These are phyloP conservation scores for Dendrolimus pini DNA, from an alignment of 2,888 invertebrate genomes.

Conservation along the genomic window DNA sequence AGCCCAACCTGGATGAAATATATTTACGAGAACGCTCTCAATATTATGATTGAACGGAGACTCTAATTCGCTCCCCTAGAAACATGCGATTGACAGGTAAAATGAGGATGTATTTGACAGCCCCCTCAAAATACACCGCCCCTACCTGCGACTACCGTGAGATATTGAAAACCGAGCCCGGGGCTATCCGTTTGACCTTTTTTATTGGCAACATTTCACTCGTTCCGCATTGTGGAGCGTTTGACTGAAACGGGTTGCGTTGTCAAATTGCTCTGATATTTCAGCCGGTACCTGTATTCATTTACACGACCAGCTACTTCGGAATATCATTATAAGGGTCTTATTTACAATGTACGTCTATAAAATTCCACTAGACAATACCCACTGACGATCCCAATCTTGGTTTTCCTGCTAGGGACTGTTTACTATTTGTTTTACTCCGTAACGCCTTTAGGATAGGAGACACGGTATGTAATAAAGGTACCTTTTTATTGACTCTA, in stretches of 20 bases:
- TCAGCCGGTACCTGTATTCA: conserved; percentile 41
- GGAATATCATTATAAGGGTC: conserved; percentile 36
- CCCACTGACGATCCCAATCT: neutral
- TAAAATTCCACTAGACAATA: neutral
- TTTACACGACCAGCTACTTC: conserved; percentile 40
- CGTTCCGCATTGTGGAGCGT: conserved; percentile 60
- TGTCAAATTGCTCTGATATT: conserved; percentile 64
- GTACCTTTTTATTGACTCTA: too few relatives aligned
- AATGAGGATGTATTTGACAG: conserved; percentile 56
- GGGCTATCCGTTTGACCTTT: conserved; percentile 63
- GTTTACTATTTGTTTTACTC: neutral
- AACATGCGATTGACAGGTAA: conserved; percentile 51
- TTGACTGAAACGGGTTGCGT: conserved; percentile 54
- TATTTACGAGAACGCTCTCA: neutral
- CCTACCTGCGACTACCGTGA: conserved; percentile 45
- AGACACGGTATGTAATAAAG: too few relatives aligned
- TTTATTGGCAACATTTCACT: conserved; percentile 70
- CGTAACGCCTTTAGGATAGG: neutral
- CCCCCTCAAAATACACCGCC: conserved; percentile 32
- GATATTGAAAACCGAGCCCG: conserved; percentile 66
- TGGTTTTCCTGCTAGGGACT: neutral
- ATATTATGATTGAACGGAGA: neutral
- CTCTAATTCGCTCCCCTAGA: conserved; percentile 24
- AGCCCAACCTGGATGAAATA: neutral
- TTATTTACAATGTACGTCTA: conserved; percentile 28